Percentiles rank a stretch among this genome's conserved stretches.
These are phyloP conservation scores for Sepioteuthis lessoniana DNA, from an alignment of 2,888 invertebrate species.

Conservation along the genomic window DNA sequence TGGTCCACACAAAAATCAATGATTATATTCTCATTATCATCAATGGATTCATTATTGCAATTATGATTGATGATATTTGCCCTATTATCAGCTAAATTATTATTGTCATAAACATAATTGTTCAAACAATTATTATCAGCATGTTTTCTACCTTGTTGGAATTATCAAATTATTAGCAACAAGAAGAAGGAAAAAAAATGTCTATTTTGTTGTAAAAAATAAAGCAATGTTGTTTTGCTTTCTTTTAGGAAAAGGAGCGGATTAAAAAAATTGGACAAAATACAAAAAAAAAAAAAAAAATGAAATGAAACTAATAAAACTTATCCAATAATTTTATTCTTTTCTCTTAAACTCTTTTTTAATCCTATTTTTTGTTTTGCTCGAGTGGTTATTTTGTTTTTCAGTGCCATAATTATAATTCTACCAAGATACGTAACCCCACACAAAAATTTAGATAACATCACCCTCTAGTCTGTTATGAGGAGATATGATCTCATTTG, in stretches of 20 bases:
- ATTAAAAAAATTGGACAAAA: background rate
- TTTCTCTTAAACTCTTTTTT: background rate
- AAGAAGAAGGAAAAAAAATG: background rate
- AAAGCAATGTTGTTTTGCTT: background rate
- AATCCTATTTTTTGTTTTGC: background rate
- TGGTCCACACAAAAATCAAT: too few relatives aligned
- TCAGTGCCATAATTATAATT: conserved; percentile 2
- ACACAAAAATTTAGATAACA: background rate
- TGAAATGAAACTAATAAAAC: background rate
- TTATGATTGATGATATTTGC: too few relatives aligned
- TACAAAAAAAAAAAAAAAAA: background rate
- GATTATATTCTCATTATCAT: too few relatives aligned
- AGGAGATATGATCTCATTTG: background rate
- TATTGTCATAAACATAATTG: too few relatives aligned
- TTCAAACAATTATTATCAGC: too few relatives aligned
- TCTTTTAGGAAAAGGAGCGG: background rate
- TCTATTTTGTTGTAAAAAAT: background rate
- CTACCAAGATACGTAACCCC: background rate
- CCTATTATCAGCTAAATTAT: too few relatives aligned
- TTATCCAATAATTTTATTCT: background rate
- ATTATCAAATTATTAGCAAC: too few relatives aligned
- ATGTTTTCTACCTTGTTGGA: too few relatives aligned
- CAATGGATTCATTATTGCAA: too few relatives aligned
- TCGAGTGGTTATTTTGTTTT: background rate
- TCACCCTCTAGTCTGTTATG: background rate